These are phyloP conservation scores for Natator depressus DNA, from an alignment of 2,113 vertebrate species.

Conservation along the genomic window DNA sequence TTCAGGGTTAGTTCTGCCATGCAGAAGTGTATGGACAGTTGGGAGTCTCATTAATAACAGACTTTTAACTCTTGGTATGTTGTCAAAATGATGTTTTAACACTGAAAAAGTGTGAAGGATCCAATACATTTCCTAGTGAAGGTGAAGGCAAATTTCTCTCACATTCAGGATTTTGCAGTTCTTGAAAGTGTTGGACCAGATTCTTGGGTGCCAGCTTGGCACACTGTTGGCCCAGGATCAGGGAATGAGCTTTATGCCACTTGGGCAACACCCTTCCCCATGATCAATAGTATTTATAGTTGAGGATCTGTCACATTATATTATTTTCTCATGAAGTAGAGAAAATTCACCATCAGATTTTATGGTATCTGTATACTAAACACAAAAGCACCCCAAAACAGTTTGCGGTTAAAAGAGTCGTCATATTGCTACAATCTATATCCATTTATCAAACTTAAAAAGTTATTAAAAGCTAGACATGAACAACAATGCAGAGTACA, in stretches of 20 bases:
- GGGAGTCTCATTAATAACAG: too few relatives aligned
- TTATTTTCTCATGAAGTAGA: neutral
- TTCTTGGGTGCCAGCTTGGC: neutral
- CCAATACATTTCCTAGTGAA: too few relatives aligned
- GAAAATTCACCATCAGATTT: neutral
- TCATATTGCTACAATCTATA: neutral
- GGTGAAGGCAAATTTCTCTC: too few relatives aligned
- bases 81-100: too few relatives aligned
- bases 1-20: too few relatives aligned
- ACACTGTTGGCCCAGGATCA: neutral
- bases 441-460: neutral
- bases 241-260: neutral
- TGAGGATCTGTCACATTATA: neutral
- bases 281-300: neutral
- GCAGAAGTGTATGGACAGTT: too few relatives aligned
- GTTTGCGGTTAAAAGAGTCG: neutral
- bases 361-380: neutral
- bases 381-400: neutral
- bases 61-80: too few relatives aligned
- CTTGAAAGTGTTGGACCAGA: neutral
- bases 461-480: neutral
- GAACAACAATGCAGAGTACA: neutral
- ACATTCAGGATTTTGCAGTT: too few relatives aligned
- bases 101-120: too few relatives aligned
- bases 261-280: neutral